Evolutionary conservation across 2,113 vertebrate species (phyloP), one percentile per base, ranked within the genome.

Genomic region (Mus pahari): DNA sequence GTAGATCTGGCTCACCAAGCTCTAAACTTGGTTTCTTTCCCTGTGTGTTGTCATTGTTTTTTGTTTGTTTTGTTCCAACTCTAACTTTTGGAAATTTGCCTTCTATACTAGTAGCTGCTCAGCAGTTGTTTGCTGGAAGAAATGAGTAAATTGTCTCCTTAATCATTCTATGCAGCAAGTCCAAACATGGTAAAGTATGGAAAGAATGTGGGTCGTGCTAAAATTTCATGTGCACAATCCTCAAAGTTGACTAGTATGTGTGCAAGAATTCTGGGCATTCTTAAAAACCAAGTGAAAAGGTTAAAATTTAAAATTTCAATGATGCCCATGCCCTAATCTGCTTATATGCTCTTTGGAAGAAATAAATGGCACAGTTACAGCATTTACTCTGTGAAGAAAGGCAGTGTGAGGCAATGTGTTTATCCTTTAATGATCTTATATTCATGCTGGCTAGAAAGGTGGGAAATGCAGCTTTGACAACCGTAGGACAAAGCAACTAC

Each of bases 321-420:
- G 39, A 17, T 58, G 12, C 13, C 2, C 24, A 31, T 39, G 39
- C 31, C 20, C 48, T 97, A 78, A 93, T 19, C 10, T 89, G 89
- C 48, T 95, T 84, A 92, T 19, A 73, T 94, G 24, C 64, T 75
- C 78, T 88, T 92, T 92, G 74, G n/a, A 94, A 92, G 78, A 87
- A 94, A 78, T 78, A 45, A 82, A 75, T 42, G 36, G 17, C 4
- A 39, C 70, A 73, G 13, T 55, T 50, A 4, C 45, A 91, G 3
- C 81, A 70, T 17, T 96, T 89, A 74, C 33, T 90, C 36, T 9
- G 1, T 66, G 2, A 26, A 71, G 16, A 64, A 68, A 94, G 24
- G 3, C 3, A 91, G 55, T 68, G 28, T 7, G 92, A 92, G 16
- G 5, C 8, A 62, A 64, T 45, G 55, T 2, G 22, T 14, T 48